These are phyloP conservation scores for Lucinisca nassula DNA, from an alignment of 2,888 invertebrate genomes.

Conservation along the genomic window DNA sequence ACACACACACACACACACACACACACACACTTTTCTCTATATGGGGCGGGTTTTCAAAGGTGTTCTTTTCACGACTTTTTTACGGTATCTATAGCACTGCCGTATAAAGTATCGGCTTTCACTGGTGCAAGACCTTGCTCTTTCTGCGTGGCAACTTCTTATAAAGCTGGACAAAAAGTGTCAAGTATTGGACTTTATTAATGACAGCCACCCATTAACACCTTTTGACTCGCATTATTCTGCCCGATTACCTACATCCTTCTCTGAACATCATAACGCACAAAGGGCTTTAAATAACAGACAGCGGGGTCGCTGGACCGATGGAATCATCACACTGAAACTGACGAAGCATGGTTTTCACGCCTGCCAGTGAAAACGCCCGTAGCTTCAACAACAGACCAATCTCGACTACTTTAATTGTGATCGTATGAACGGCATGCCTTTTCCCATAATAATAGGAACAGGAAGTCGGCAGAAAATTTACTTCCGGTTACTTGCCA, in stretches of 20 bases:
- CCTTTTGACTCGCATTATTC: not conserved
- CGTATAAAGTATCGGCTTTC: too few relatives aligned
- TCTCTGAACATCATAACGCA: not conserved
- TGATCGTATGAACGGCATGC: not conserved
- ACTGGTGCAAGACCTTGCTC: too few relatives aligned
- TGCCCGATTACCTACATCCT: not conserved
- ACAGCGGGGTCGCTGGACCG: not conserved
- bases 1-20: too few relatives aligned
- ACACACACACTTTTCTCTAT: too few relatives aligned
- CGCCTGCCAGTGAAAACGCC: not conserved
- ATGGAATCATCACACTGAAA: not conserved
- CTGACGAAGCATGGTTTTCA: not conserved
- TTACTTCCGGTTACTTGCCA: slow-evolving; percentile 7
- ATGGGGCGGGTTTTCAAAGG: too few relatives aligned
- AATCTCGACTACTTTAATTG: not conserved
- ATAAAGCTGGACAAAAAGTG: too few relatives aligned
- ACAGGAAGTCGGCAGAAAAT: slow-evolving; percentile 2
- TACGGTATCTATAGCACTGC: too few relatives aligned
- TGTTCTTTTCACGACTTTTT: too few relatives aligned
- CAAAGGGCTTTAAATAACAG: not conserved
- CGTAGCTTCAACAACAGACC: not conserved
- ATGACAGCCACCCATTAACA: too few relatives aligned
- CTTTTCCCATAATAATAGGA: not conserved
- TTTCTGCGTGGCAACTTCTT: too few relatives aligned
- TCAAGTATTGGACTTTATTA: too few relatives aligned